Conservation (phyloP, 2,888 invertebrate species). For the Rotaria sp. region DNA sequence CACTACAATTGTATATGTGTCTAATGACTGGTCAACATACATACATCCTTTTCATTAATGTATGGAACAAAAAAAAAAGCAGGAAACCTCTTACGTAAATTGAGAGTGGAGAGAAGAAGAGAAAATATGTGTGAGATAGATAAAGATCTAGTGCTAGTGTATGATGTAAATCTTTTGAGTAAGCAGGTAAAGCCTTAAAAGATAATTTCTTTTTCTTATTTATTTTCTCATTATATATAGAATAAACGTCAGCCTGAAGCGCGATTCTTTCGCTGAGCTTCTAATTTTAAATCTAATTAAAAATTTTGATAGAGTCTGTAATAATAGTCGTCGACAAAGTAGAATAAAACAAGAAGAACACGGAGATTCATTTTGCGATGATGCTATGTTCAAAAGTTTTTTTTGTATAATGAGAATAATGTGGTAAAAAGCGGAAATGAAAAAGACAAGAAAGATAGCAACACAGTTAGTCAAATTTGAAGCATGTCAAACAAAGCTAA, state of each 20-base stretch:
- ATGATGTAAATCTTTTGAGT: background rate
- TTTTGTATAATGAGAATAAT: background rate
- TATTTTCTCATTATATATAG: background rate
- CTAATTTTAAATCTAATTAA: conserved; percentile 9
- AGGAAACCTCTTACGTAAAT: background rate
- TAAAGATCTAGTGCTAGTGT: background rate
- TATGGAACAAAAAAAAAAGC: background rate
- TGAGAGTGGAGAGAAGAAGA: background rate
- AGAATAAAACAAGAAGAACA: background rate
- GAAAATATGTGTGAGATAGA: background rate
- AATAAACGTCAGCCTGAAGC: background rate
- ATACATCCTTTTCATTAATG: background rate
- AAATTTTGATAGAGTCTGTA: background rate
- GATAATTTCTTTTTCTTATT: background rate
- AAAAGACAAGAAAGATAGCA: background rate
- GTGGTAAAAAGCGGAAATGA: background rate
- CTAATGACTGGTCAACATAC: background rate
- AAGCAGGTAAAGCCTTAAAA: background rate
- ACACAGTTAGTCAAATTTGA: background rate
- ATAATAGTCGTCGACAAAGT: background rate
- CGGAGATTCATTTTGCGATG: background rate
- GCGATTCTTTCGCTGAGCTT: background rate
- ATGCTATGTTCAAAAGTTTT: background rate
- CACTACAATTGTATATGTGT: background rate
- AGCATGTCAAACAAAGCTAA: conserved; percentile 18